Evolutionary conservation across 2,888 invertebrate species (phyloP).

Genomic region (Glyphotaelius pellucidus): DNA sequence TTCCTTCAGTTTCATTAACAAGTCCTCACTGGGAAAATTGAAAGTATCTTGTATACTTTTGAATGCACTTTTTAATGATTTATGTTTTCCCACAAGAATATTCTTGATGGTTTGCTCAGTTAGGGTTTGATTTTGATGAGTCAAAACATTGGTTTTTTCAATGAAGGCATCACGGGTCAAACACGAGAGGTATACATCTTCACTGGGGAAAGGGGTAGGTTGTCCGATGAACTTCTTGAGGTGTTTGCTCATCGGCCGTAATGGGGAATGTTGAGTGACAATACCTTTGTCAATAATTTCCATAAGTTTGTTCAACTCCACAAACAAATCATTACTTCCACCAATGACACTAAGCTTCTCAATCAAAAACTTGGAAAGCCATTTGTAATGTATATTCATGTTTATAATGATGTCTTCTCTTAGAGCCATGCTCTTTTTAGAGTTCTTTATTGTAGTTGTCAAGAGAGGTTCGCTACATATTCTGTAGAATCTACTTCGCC

Average conservation of each 20-base stretch:
- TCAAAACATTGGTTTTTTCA: slow-evolving; percentile 42
- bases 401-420: slow-evolving; percentile 79
- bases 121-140: slow-evolving; percentile 7
- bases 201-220: slow-evolving; percentile 71
- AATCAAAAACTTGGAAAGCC: slow-evolving; percentile 80
- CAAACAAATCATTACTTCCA: slow-evolving; percentile 8
- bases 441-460: slow-evolving; percentile 68
- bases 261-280: slow-evolving; percentile 68
- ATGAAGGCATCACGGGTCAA: slow-evolving; percentile 46
- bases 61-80: slow-evolving; percentile 28
- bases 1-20: slow-evolving; percentile 8
- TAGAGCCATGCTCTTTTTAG: slow-evolving; percentile 71
- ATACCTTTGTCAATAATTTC: slow-evolving; percentile 54
- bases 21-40: slow-evolving; percentile 54
- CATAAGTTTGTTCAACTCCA: slow-evolving; percentile 44
- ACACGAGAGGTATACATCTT: slow-evolving; percentile 64
- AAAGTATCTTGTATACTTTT: slow-evolving; percentile 54
- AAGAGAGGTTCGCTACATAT: slow-evolving; percentile 72
- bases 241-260: slow-evolving; percentile 72
- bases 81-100: slow-evolving; percentile 44
- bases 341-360: slow-evolving; percentile 17
- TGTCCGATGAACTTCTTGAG: slow-evolving; percentile 72
- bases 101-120: slow-evolving; percentile 24
- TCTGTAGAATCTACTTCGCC: slow-evolving; percentile 76
- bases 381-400: slow-evolving; percentile 84